These are phyloP conservation scores for Channa argus DNA, from an alignment of 2,113 vertebrate genomes.

Conservation along the genomic window DNA sequence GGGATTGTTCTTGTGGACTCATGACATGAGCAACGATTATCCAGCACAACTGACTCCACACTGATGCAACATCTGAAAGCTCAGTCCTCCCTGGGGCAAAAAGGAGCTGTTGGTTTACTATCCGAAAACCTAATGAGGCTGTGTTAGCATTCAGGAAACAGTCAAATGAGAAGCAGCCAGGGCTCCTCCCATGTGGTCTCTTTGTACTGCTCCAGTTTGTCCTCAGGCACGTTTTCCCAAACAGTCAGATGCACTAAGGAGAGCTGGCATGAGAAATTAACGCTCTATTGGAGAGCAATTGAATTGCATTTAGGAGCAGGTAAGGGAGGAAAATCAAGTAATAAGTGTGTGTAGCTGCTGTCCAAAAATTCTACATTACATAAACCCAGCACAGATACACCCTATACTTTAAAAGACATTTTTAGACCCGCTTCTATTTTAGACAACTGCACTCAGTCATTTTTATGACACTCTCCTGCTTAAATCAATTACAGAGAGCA, in stretches of 20 bases:
- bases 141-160: conserved; percentile 60
- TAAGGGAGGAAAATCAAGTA: conserved; percentile 23
- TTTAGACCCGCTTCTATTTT: conserved; percentile 63
- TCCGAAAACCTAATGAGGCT: conserved; percentile 54
- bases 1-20: conserved; percentile 47
- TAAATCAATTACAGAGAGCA: conserved; percentile 70
- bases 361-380: conserved; percentile 20
- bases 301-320: conserved; percentile 18
- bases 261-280: conserved; percentile 49
- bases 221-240: conserved; percentile 56
- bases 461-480: conserved; percentile 66
- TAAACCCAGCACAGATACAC: conserved; percentile 39
- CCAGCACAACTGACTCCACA: conserved; percentile 67
- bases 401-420: conserved; percentile 57
- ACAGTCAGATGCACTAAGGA: conserved; percentile 33
- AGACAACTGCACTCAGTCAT: conserved; percentile 39
- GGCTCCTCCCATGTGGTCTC: conserved; percentile 44
- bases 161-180: conserved; percentile 49
- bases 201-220: conserved; percentile 57
- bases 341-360: neutral
- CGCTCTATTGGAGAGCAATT: conserved; percentile 28
- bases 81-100: conserved; percentile 39
- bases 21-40: conserved; percentile 43
- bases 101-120: conserved; percentile 54
- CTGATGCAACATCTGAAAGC: conserved; percentile 80